Conservation (phyloP, 1,140 invertebrate species). For the Sycophaga agraensis region DNA sequence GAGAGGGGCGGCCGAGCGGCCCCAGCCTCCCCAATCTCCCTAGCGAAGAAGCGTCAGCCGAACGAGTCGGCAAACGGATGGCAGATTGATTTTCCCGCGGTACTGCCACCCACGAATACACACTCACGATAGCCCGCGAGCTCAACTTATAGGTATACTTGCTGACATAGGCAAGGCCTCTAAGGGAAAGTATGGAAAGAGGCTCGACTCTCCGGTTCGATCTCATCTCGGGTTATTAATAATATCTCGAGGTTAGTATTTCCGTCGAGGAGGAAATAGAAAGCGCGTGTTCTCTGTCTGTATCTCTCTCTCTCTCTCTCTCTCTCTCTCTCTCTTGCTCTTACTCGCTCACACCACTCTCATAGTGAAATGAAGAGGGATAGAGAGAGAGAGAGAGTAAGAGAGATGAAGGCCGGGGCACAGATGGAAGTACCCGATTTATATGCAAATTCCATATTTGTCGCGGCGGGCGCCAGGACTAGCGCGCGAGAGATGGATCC, state of each 20-base stretch:
- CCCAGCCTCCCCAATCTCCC: neutral
- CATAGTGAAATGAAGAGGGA: too few relatives aligned
- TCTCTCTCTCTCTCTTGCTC: slow-evolving; percentile 35
- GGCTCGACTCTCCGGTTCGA: slow-evolving; percentile 42
- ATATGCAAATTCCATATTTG: slow-evolving; percentile 74
- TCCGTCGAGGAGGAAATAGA: slow-evolving; percentile 48
- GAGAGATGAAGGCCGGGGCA: slow-evolving; percentile 50
- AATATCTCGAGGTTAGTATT: slow-evolving; percentile 58
- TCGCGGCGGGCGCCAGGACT: slow-evolving; percentile 53
- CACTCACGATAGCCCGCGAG: too few relatives aligned
- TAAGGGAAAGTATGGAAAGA: slow-evolving; percentile 5
- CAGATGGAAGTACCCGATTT: slow-evolving; percentile 71
- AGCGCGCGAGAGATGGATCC: slow-evolving; percentile 25
- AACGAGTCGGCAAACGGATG: slow-evolving; percentile 47
- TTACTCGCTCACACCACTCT: too few relatives aligned
- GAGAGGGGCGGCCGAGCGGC: neutral
- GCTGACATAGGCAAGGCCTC: too few relatives aligned
- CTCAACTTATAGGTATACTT: too few relatives aligned
- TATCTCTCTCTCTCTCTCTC: slow-evolving; percentile 36
- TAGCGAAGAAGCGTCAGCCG: slow-evolving; percentile 17
- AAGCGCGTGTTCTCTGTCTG: slow-evolving; percentile 30
- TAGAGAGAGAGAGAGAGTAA: too few relatives aligned
- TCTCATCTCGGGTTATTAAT: slow-evolving; percentile 58
- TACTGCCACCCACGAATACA: too few relatives aligned
- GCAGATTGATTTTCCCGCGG: slow-evolving; percentile 53